Base-by-base conservation (phyloP, 2,888 invertebrate species). In the Belgica antarctica region DNA sequence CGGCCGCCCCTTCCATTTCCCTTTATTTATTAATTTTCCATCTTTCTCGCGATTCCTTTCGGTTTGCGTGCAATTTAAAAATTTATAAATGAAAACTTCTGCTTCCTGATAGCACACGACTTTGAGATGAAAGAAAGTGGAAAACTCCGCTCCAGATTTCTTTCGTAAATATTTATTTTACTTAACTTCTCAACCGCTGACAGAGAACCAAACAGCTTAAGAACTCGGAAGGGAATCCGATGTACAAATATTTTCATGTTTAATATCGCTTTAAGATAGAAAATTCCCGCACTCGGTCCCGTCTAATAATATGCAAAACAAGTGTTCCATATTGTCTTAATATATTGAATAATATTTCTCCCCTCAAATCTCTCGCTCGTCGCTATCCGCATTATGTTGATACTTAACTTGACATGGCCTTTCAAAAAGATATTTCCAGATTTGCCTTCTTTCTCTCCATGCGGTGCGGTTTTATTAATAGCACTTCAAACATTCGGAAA, bases 301-400 rank as follows among this genome's bases (percentile, higher is more conserved):
- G 15, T 66, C 68, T 70, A 61, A 70, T 70, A 70, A 61, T 59
- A 61, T 70, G 70, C 70, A 61, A 70, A 70, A 70, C 70, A 70
- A 70, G 70, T 70, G 70, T 70, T 70, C 61, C 70, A 70, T 70
- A 70, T 70, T 70, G 70, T 70, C 61, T 70, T 61, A 70, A 70
- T 61, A 70, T 68, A 52, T 68, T 68, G 52, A 68, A 68, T 68
- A 52, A 68, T 68, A 47, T 68, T 57, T 52, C 41, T 10, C 57
- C n/a, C 25, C 19, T 34, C 62, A n/a, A 25, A n/a, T 25, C 27
- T 27, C 15, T n/a, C 27, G 2, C n/a, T n/a, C n/a, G n/a, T n/a
- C n/a, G n/a, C n/a, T n/a, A n/a, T n/a, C 62, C 22, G 68, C 68
- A 68, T 57, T 31, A 68, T 68, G 68, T 66, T 66, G 66, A 47